Evolutionary conservation across 2,888 invertebrate species (phyloP).

Genomic region (Tenthredo distinguenda): DNA sequence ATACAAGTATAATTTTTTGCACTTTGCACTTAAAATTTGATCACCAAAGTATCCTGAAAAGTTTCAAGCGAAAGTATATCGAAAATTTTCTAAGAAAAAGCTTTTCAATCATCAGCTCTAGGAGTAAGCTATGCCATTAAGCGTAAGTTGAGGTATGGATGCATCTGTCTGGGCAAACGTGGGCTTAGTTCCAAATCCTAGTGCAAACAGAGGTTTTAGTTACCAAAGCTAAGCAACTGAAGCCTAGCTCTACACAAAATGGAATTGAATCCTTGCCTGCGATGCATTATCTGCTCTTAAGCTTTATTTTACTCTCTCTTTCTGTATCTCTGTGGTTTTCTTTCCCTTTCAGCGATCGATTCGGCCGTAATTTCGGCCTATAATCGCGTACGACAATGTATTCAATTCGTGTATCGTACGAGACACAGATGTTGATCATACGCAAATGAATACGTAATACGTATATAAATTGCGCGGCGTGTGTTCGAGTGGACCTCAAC

Average conservation of each 20-base stretch:
- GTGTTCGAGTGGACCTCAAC: conserved; percentile 41
- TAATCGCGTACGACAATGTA: background rate
- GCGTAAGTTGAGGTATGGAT: conserved; percentile 64
- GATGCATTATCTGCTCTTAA: background rate
- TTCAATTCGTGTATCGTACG: conserved; percentile 7
- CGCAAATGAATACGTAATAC: conserved; percentile 41
- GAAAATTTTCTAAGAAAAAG: conserved; percentile 37
- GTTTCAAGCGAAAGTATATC: conserved; percentile 18
- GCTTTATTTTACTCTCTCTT: background rate
- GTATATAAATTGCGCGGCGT: conserved; percentile 15
- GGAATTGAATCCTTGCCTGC: conserved; percentile 36
- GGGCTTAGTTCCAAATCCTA: conserved; percentile 74
- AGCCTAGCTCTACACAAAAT: conserved; percentile 32
- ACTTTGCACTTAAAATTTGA: background rate
- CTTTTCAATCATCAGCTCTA: conserved; percentile 63
- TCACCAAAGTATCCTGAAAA: background rate
- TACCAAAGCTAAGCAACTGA: conserved; percentile 47
- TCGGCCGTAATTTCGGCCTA: background rate
- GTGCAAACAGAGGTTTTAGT: conserved; percentile 68
- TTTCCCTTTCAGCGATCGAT: background rate
- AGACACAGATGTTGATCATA: background rate
- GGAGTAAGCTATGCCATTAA: conserved; percentile 73
- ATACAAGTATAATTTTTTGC: background rate
- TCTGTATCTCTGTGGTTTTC: background rate
- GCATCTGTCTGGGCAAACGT: conserved; percentile 75